Percentiles rank a stretch among this genome's conserved stretches.
These are phyloP conservation scores for Mionectes macconnelli DNA, from an alignment of 2,113 vertebrate genomes.

Conservation along the genomic window DNA sequence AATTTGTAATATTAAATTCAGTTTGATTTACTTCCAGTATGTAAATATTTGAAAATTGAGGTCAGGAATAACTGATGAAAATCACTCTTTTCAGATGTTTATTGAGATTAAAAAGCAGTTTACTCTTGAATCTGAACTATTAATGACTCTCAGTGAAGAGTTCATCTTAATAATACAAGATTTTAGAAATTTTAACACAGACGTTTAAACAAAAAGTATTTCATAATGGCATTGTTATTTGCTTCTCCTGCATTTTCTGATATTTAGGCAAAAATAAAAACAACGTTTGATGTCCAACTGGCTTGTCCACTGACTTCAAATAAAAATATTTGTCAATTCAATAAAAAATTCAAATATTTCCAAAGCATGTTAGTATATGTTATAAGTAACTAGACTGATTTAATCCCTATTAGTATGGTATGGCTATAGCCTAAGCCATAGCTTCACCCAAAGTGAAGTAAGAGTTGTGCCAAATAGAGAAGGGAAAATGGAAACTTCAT, in stretches of 20 bases:
- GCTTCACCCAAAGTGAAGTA: neutral
- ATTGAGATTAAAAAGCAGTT: neutral
- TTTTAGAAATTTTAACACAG: neutral
- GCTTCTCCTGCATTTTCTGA: neutral
- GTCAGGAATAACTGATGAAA: neutral
- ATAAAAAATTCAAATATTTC: conserved; percentile 29
- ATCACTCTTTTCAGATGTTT: neutral
- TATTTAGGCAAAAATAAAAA: neutral
- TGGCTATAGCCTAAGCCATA: neutral
- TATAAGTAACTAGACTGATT: conserved; percentile 73
- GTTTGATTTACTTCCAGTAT: neutral
- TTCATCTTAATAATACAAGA: neutral
- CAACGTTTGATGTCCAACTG: neutral
- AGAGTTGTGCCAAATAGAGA: neutral
- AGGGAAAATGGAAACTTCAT: neutral
- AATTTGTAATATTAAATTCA: neutral
- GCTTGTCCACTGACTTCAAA: neutral
- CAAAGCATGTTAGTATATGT: conserved; percentile 68
- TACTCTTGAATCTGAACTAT: neutral
- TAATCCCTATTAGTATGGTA: conserved; percentile 18
- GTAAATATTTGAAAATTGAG: neutral
- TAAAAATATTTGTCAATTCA: neutral
- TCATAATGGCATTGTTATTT: neutral
- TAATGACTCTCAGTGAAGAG: neutral
- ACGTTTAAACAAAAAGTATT: neutral